A percentile compares a stretch with the other conserved stretches of the same genome.
These are phyloP conservation scores for Zenarchopterus dispar DNA, from an alignment of 2,797 vertebrate genomes.

Conservation along the genomic window DNA sequence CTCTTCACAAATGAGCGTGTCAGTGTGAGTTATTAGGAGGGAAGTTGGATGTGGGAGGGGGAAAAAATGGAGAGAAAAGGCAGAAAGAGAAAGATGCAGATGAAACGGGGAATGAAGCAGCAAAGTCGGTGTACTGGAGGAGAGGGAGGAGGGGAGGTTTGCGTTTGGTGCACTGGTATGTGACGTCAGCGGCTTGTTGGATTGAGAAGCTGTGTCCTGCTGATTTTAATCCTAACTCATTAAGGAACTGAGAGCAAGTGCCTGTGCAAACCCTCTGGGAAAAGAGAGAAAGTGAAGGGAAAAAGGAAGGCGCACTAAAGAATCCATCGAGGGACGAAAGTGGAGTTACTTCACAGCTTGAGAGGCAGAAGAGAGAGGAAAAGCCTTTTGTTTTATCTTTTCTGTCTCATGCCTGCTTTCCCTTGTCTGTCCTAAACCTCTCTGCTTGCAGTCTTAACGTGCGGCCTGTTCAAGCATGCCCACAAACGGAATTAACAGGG, in stretches of 20 bases:
- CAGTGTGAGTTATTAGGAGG: constrained; percentile 25
- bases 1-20: constrained; percentile 38
- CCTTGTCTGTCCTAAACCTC: constrained; percentile 41
- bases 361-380: constrained; percentile 27
- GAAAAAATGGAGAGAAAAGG: constrained; percentile 17
- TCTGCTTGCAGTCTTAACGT: constrained; percentile 29
- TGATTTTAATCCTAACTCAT: constrained; percentile 85
- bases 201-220: constrained; percentile 81
- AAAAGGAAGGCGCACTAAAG: constrained; percentile 48
- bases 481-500: constrained; percentile 90
- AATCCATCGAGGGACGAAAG: constrained; percentile 54
- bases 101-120: constrained; percentile 27
- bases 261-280: constrained; percentile 58
- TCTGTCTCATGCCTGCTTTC: constrained; percentile 51
- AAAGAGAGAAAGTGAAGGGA: constrained; percentile 65
- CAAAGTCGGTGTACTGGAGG: constrained; percentile 6
- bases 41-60: not conserved
- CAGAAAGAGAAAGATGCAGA: constrained; percentile 26
- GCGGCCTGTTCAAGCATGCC: constrained; percentile 83
- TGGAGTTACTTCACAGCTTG: constrained; percentile 51
- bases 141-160: constrained; percentile 58
- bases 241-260: constrained; percentile 79
- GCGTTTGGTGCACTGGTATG: constrained; percentile 60
- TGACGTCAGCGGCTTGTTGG: constrained; percentile 83
- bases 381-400: constrained; percentile 43